These are phyloP conservation scores for Torymus texanus DNA, from an alignment of 2,888 invertebrate species.

Conservation along the genomic window DNA sequence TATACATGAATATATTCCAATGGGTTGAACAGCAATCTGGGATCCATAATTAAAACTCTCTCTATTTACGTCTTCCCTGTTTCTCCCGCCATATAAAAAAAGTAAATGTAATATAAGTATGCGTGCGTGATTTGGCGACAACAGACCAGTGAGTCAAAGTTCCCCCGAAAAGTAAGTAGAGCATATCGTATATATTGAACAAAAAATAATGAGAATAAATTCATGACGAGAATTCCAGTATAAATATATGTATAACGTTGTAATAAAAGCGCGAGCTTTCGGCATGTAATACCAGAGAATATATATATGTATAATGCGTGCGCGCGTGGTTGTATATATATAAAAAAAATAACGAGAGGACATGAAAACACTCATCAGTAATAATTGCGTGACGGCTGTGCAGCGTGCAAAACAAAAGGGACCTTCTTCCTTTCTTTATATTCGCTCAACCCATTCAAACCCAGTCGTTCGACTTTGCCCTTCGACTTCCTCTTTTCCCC, in stretches of 20 bases:
- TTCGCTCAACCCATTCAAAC: slow-evolving; percentile 14
- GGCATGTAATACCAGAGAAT: slow-evolving; percentile 61
- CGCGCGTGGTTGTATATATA: slow-evolving; percentile 60
- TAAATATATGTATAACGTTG: slow-evolving; percentile 45
- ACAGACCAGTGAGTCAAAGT: slow-evolving; percentile 20
- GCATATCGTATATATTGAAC: slow-evolving; percentile 23
- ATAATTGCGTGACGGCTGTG: slow-evolving; percentile 73
- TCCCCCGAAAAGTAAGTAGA: slow-evolving; percentile 48
- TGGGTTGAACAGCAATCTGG: neutral
- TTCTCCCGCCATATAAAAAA: slow-evolving; percentile 2
- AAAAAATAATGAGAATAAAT: slow-evolving; percentile 32
- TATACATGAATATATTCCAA: slow-evolving; percentile 21
- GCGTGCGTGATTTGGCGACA: slow-evolving; percentile 19
- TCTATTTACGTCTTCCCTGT: neutral
- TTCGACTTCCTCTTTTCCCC: slow-evolving; percentile 14
- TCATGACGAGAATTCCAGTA: slow-evolving; percentile 48
- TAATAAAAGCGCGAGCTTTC: slow-evolving; percentile 66
- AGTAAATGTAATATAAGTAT: neutral
- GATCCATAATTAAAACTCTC: neutral
- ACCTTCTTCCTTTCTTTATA: slow-evolving; percentile 54
- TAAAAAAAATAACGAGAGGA: slow-evolving; percentile 65
- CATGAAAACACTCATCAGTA: slow-evolving; percentile 72
- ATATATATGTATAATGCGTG: slow-evolving; percentile 64
- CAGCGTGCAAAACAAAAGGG: slow-evolving; percentile 73
- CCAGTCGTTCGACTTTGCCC: slow-evolving; percentile 1